Base-by-base conservation (phyloP, 1,140 invertebrate species). In the Physella acuta region DNA sequence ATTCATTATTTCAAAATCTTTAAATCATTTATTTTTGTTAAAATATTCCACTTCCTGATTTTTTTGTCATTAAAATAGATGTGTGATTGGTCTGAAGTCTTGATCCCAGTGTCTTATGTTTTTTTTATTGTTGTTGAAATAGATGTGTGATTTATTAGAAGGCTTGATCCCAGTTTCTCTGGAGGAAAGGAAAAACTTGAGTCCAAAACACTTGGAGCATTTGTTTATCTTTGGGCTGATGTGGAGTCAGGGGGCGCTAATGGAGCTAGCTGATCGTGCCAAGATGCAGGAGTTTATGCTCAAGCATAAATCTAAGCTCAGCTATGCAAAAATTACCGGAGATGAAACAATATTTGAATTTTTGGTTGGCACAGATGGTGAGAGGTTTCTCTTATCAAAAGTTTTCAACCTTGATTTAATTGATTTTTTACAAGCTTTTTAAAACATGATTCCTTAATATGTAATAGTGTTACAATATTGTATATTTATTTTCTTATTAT, bases 181-280 rank as follows among this genome's bases (percentile, higher is more conserved):
- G 63, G 79, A 84, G 24, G 76, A 81, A 64, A 67, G 71, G 52
- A 78, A 73, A 39, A 66, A 73, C 16, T 49, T 78, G 39, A 63
- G 71, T n/a, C 51, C 93, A 4, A 34, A 73, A 16, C 79, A 83
- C 53, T 73, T 85, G 24, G 78, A 83, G 71, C 81, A 78, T 39
- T 71, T 85, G 16, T 83, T 84, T 65, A 78, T 85, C 16, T 98
- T 98, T 84, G 86, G 91, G n/a, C 79, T 98, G 36, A 88, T 93
- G 78, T 98, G 95, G 95, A 90, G 93, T 39, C 88, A 96, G 66
- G 95, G 95, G 34, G 93, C 92, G 11, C 89, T 97, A 68, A 84
- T 98, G 55, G 95, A 97, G 83, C 90, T 89, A 20, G 87, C 88
- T 17, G 95, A 97, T 84, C 88, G 95, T 79, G 74, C 84, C 36